phyloP scores from a whole-genome alignment of 2,888 invertebrate species.

The Chymomyza procnemis region DNA sequence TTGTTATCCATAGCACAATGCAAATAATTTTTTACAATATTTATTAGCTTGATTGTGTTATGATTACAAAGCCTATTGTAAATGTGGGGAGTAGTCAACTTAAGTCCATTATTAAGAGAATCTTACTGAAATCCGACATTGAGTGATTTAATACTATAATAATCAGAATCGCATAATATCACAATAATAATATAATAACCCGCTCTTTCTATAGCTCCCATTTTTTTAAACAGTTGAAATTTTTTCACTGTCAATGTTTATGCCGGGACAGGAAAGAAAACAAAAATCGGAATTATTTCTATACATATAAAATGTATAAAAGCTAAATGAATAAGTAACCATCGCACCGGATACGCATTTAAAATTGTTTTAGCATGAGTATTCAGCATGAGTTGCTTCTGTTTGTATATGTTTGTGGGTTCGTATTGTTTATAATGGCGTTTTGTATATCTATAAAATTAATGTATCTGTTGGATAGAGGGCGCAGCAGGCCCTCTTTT shows the following conservation, averaged over 20 bases:
- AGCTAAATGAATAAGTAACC: conserved; percentile 47
- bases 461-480: background rate
- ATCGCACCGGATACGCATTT: conserved; percentile 65
- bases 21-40: conserved; percentile 19
- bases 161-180: conserved; percentile 35
- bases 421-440: background rate
- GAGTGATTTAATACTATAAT: conserved; percentile 31
- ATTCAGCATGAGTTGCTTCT: conserved; percentile 25
- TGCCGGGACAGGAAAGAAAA: conserved; percentile 41
- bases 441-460: background rate
- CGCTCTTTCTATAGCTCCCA: conserved; percentile 3
- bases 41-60: conserved; percentile 34
- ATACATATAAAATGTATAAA: conserved; percentile 6
- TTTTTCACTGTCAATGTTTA: conserved; percentile 26
- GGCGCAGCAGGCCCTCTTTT: background rate
- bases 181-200: conserved; percentile 27
- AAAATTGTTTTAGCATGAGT: conserved; percentile 41
- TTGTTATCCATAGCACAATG: background rate
- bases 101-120: background rate
- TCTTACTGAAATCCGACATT: background rate
- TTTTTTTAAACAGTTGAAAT: background rate
- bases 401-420: background rate
- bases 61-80: conserved; percentile 19
- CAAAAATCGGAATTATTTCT: conserved; percentile 7
- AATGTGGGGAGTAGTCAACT: background rate